A percentile compares a stretch with the other conserved stretches of the same genome.
Conservation (phyloP, 1,140 invertebrate genomes). For the Halesus radiatus region DNA sequence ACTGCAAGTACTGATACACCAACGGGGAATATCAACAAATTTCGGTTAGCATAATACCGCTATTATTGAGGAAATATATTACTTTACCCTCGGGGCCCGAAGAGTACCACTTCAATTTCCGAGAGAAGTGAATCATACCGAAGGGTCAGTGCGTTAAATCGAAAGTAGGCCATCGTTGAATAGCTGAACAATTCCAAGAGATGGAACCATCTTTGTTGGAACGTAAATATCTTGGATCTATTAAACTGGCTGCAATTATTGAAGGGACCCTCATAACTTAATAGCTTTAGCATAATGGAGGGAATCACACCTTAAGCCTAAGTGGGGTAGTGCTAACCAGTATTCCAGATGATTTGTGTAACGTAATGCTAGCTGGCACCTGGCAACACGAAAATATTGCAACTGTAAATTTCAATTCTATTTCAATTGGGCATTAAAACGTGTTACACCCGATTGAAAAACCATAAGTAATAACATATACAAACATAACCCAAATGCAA, state of each 20-base stretch:
- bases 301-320: neutral
- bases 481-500: no score
- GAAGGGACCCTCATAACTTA: neutral
- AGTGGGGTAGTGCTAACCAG: no score
- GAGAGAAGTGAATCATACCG: slow-evolving; percentile 37
- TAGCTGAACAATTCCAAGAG: neutral
- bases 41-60: slow-evolving; percentile 48
- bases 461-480: no score
- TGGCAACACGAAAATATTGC: no score
- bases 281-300: neutral
- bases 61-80: slow-evolving; percentile 29
- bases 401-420: no score
- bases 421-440: neutral
- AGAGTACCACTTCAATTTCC: slow-evolving; percentile 49
- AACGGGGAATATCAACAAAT: slow-evolving; percentile 46
- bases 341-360: no score
- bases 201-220: no score
- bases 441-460: no score
- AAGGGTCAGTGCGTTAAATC: slow-evolving; percentile 12
- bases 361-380: no score
- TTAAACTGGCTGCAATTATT: neutral
- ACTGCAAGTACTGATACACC: neutral
- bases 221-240: neutral
- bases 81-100: slow-evolving; percentile 38
- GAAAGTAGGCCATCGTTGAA: neutral